Percentiles rank a stretch among this genome's conserved stretches.
Evolutionary conservation across 2,797 vertebrate species (phyloP).

Genomic region (Scarus forsteni): DNA sequence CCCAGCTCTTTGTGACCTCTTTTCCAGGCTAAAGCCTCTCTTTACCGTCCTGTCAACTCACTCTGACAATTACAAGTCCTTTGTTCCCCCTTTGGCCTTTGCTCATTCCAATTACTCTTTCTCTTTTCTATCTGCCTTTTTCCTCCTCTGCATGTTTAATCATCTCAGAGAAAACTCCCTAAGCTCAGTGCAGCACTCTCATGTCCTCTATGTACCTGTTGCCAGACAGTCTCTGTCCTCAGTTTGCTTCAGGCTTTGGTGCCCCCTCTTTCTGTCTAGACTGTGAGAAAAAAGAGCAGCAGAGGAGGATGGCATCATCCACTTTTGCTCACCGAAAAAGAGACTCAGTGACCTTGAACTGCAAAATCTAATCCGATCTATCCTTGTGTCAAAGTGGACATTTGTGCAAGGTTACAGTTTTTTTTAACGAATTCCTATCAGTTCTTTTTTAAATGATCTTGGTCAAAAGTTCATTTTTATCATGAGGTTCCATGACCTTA

Average conservation of each 20-base stretch:
- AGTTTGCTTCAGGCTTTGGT: slow-evolving; percentile 6
- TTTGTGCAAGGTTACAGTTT: too few species aligned
- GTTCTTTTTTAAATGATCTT: too few species aligned
- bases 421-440: too few species aligned
- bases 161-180: slow-evolving; percentile 26
- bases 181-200: slow-evolving; percentile 21
- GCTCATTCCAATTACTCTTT: slow-evolving; percentile 14
- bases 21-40: background rate
- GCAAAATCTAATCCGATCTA: too few species aligned
- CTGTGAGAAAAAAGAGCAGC: slow-evolving; percentile 20
- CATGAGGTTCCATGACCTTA: too few species aligned
- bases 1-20: slow-evolving; percentile 2
- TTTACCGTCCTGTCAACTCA: slow-evolving; percentile 13
- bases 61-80: slow-evolving; percentile 36
- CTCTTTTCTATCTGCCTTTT: slow-evolving; percentile 1
- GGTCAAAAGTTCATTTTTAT: too few species aligned
- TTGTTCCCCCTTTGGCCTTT: slow-evolving; percentile 47
- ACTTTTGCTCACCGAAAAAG: slow-evolving; percentile 29
- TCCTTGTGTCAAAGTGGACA: too few species aligned
- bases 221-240: slow-evolving; percentile 38
- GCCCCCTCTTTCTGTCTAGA: slow-evolving; percentile 50
- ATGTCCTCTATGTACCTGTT: slow-evolving; percentile 53
- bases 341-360: too few species aligned
- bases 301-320: slow-evolving; percentile 42
- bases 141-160: slow-evolving; percentile 30